A percentile compares a stretch with the other conserved stretches of the same genome.
Evolutionary conservation across 35 echinoderm and acorn worm genomes (phyloP).

Genomic region (Strongylocentrotus purpuratus): DNA sequence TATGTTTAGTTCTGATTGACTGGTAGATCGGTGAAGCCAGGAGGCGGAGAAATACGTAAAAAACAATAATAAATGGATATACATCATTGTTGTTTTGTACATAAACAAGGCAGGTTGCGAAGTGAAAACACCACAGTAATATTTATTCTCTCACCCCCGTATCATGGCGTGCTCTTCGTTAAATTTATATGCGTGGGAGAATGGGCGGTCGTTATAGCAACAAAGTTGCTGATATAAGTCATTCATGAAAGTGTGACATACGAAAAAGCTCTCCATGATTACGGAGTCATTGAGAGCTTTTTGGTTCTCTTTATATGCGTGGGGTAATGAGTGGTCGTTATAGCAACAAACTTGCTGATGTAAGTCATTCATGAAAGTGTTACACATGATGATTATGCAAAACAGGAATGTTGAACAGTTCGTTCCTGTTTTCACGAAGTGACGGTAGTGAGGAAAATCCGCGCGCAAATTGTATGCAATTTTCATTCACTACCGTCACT

Average conservation of each 20-base stretch:
- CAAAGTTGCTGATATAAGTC: not conserved
- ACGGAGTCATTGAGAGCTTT: not conserved
- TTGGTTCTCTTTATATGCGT: not conserved
- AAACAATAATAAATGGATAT: not conserved
- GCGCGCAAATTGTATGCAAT: no score
- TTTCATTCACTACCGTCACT: no score
- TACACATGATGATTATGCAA: no score
- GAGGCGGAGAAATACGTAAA: not conserved
- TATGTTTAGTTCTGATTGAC: not conserved
- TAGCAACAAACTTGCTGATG: not conserved
- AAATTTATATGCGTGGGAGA: not conserved
- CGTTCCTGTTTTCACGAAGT: no score
- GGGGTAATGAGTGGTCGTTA: not conserved
- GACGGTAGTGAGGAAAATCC: no score
- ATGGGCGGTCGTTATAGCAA: not conserved
- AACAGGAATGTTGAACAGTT: no score
- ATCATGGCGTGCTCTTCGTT: not conserved
- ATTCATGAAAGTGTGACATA: not conserved
- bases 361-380: not conserved
- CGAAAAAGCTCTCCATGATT: no score
- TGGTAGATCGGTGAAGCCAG: not conserved
- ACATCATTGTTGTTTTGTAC: not conserved
- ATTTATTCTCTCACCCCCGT: not conserved
- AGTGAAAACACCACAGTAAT: not conserved
- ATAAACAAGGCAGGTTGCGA: not conserved